These are phyloP conservation scores for Drosophila tropicalis DNA, from an alignment of 1,140 invertebrate species.

Conservation along the genomic window DNA sequence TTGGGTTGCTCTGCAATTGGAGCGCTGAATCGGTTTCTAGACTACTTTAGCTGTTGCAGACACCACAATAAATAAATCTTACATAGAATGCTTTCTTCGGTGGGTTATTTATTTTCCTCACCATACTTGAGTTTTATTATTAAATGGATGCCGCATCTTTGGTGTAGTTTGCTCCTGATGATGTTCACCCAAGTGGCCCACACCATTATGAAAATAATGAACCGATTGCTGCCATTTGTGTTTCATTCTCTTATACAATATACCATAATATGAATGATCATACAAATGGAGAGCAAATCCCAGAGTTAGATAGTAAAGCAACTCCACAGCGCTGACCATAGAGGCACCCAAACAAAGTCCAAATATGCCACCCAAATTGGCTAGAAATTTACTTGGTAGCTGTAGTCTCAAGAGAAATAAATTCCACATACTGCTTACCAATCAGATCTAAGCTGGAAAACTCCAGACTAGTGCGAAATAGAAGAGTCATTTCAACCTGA, in stretches of 20 bases:
- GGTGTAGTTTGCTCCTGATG: not conserved
- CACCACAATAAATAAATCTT: not conserved
- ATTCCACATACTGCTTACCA: conserved; percentile 29
- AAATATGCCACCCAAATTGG: conserved; percentile 82
- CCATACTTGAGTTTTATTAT: conserved; percentile 49
- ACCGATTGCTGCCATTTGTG: conserved; percentile 30
- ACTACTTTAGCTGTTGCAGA: conserved; percentile 23
- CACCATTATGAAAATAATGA: conserved; percentile 54
- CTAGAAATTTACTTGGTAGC: conserved; percentile 19
- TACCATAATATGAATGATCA: conserved; percentile 60
- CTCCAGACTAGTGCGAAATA: conserved; percentile 68
- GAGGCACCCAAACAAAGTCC: conserved; percentile 83
- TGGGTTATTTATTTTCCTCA: conserved; percentile 11
- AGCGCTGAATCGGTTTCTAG: conserved; percentile 47
- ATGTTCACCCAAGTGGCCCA: conserved; percentile 31
- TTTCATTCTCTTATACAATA: conserved; percentile 32
- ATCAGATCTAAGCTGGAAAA: conserved; percentile 71
- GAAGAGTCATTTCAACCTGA: conserved; percentile 65
- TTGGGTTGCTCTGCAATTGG: conserved; percentile 64
- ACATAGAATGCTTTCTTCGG: too few relatives aligned
- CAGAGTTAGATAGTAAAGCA: conserved; percentile 82
- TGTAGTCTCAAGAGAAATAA: not conserved
- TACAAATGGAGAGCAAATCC: conserved; percentile 66
- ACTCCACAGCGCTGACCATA: conserved; percentile 79
- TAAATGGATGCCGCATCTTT: conserved; percentile 53